A percentile compares a stretch with the other conserved stretches of the same genome.
Conservation (phyloP, 2,113 vertebrate genomes). For the Python bivittatus region DNA sequence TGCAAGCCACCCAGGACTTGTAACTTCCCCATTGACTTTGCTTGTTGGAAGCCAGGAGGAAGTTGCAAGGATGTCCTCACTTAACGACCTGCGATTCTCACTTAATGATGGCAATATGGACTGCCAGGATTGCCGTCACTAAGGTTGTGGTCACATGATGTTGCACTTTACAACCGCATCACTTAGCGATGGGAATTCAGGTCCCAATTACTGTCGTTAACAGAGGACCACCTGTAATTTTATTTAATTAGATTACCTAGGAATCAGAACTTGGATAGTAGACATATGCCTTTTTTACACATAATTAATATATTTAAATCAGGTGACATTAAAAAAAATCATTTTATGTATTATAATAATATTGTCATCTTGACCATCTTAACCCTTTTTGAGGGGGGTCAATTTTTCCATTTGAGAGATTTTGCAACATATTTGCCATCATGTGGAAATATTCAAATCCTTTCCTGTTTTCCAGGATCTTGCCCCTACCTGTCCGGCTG, state of each 20-base stretch:
- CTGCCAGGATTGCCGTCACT: too few relatives aligned
- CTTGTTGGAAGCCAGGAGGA: too few relatives aligned
- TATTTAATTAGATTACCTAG: neutral
- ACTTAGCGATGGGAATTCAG: neutral
- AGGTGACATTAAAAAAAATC: neutral
- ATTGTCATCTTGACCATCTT: neutral
- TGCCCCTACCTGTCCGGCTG: neutral
- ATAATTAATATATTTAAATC: neutral
- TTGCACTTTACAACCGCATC: too few relatives aligned
- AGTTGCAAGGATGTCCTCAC: too few relatives aligned
- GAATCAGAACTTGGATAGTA: neutral
- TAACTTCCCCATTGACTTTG: too few relatives aligned
- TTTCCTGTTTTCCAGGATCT: neutral
- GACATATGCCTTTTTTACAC: neutral
- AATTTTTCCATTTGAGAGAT: neutral
- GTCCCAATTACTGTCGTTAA: neutral
- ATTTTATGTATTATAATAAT: neutral
- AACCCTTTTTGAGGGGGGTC: neutral
- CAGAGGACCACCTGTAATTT: neutral
- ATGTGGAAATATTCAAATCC: neutral
- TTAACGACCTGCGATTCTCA: too few relatives aligned
- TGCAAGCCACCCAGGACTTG: too few relatives aligned
- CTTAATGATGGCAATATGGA: too few relatives aligned
- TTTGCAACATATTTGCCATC: neutral
- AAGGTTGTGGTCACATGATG: too few relatives aligned